Base-by-base conservation (phyloP, 1,140 invertebrate genomes). In the Leptoteleia sp. region DNA sequence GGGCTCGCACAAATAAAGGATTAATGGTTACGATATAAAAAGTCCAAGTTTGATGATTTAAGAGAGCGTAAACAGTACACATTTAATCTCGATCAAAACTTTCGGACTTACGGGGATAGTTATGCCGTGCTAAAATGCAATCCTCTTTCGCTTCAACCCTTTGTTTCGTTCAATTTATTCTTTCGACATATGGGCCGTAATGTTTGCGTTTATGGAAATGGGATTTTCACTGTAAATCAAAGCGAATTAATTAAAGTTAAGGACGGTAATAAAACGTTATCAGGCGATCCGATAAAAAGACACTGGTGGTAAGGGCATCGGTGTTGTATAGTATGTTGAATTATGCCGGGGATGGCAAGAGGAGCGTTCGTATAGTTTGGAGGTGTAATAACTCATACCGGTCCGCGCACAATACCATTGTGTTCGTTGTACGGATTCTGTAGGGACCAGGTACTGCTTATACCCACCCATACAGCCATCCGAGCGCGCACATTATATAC, bases 321-420 rank as follows among this genome's bases (percentile, higher is more conserved):
- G 50, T 68, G 79, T 73, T 83, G 79, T 82, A 83, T 82, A 80
- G 84, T 85, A 79, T 82, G 83, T 82, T 88, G 84, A 88, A 87
- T 88, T 88, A 86, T 88, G 80, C 85, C 79, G 67, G 79, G 64
- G 70, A 54, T 68, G 16, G 57, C 48, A 57, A 72, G 79, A 68
- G 55, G 70, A 80, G 80, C 64, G 57, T 61, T 78, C 81, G 76
- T 80, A 81, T 75, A 79, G 81, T 84, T 83, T 82, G 79, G 82
- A 83, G 82, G 83, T 82, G 85, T 85, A 87, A 88, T 88, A 88
- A 88, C 84, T 88, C 85, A 88, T 86, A 82, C 77, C 65, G 80
- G 81, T 82, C 82, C 80, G 81, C 81, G 47, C 84, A 88, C 86
- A 87, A 88, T 88, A 85, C 85, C 85, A 86, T 85, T 87, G 84